These are phyloP conservation scores for Boloria selene DNA, from an alignment of 2,888 invertebrate genomes.

Conservation along the genomic window DNA sequence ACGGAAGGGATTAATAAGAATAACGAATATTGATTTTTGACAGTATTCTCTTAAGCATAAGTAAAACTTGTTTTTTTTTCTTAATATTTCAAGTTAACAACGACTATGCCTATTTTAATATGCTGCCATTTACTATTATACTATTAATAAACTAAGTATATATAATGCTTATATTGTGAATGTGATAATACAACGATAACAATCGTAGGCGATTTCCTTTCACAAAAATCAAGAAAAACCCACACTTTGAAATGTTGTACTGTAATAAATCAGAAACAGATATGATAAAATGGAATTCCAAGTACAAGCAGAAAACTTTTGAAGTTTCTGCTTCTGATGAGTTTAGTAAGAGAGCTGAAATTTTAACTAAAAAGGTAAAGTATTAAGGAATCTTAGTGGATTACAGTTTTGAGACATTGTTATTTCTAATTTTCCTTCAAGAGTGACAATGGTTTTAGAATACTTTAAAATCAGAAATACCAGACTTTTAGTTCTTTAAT, in stretches of 20 bases:
- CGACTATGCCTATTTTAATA: too few species aligned
- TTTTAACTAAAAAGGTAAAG: slow-evolving; percentile 66
- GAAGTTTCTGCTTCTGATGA: slow-evolving; percentile 76
- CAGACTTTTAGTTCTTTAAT: too few species aligned
- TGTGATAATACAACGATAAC: neutral
- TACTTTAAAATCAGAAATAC: too few species aligned
- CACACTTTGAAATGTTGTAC: slow-evolving; percentile 69
- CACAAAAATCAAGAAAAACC: slow-evolving; percentile 50
- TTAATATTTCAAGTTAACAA: too few species aligned
- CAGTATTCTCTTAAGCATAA: too few species aligned
- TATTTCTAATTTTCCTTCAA: too few species aligned
- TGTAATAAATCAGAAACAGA: slow-evolving; percentile 74
- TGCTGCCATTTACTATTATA: too few species aligned
- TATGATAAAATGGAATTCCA: slow-evolving; percentile 78
- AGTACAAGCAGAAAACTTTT: slow-evolving; percentile 68
- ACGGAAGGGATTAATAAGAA: too few species aligned
- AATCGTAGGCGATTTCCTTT: slow-evolving; percentile 11
- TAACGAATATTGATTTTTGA: too few species aligned
- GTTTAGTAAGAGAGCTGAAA: slow-evolving; percentile 74
- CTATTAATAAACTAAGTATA: neutral
- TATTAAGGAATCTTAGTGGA: neutral
- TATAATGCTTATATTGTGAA: neutral
- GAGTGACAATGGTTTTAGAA: too few species aligned
- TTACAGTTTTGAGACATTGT: neutral
- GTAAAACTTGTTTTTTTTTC: too few species aligned